These are phyloP conservation scores for Balearica regulorum DNA, from an alignment of 2,797 vertebrate genomes.

Conservation along the genomic window DNA sequence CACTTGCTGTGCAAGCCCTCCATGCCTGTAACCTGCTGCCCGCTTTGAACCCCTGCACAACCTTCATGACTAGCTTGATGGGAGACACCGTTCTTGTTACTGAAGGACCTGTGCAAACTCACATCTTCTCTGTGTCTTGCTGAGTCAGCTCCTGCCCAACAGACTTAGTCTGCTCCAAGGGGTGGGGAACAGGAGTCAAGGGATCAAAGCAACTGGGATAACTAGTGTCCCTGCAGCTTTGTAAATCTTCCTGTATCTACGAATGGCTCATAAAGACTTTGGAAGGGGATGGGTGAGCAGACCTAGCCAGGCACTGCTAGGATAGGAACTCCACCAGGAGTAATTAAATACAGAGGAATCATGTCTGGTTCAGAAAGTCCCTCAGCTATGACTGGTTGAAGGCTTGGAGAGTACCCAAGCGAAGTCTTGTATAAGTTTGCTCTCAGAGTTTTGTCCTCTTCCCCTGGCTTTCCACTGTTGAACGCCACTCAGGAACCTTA, in stretches of 20 bases:
- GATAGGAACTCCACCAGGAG: background rate
- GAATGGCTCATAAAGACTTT: background rate
- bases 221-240: background rate
- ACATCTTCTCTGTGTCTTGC: background rate
- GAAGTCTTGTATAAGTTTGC: background rate
- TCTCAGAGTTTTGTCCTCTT: background rate
- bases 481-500: background rate
- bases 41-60: background rate
- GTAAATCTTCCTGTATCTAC: background rate
- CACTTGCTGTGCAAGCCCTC: background rate
- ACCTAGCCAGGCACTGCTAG: background rate
- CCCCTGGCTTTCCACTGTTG: background rate
- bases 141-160: background rate
- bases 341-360: background rate
- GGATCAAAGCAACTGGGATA: background rate
- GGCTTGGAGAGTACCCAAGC: background rate
- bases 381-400: background rate
- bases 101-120: background rate
- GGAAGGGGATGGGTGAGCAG: background rate
- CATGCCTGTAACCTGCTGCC: background rate
- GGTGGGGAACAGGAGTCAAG: background rate
- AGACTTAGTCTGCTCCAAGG: background rate
- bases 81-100: background rate
- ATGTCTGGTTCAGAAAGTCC: background rate
- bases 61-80: background rate